Conservation (phyloP, 2,113 vertebrate species). For the Romanogobio albipinnatus region DNA sequence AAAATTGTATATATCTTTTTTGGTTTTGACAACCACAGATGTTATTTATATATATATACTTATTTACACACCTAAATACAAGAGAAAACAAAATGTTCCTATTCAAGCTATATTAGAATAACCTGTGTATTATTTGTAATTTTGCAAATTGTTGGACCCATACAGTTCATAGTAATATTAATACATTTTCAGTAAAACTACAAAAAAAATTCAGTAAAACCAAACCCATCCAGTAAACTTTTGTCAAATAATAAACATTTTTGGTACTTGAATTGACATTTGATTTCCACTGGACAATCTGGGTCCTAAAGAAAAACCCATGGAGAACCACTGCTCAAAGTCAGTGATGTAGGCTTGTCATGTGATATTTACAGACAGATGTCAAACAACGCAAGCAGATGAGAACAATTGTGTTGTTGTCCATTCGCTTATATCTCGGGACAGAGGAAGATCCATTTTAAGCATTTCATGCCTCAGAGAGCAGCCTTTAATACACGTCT, state of each 20-base stretch:
- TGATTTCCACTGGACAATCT: not conserved
- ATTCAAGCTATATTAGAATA: too few relatives aligned
- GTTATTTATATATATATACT: not conserved
- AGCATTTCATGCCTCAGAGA: conserved; percentile 40
- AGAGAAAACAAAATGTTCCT: too few relatives aligned
- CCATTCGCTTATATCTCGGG: conserved; percentile 27
- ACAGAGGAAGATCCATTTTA: conserved; percentile 35
- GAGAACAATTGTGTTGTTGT: conserved; percentile 46
- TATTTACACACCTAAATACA: too few relatives aligned
- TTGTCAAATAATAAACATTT: not conserved
- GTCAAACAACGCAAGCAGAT: conserved; percentile 39
- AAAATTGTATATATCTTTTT: not conserved
- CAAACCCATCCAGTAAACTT: not conserved
- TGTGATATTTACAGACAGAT: conserved; percentile 17
- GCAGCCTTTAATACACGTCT: conserved; percentile 32
- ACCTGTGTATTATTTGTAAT: not conserved
- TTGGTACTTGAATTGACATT: not conserved
- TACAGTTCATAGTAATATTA: not conserved
- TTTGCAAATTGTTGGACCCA: not conserved
- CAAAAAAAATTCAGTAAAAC: too few relatives aligned
- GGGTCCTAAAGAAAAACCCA: not conserved
- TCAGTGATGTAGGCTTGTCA: not conserved
- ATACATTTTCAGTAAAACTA: not conserved
- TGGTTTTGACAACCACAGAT: not conserved
- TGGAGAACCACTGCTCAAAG: not conserved